Evolutionary conservation across 92 coral and sea anemone species (phyloP).

Genomic region (Porites divaricata): DNA sequence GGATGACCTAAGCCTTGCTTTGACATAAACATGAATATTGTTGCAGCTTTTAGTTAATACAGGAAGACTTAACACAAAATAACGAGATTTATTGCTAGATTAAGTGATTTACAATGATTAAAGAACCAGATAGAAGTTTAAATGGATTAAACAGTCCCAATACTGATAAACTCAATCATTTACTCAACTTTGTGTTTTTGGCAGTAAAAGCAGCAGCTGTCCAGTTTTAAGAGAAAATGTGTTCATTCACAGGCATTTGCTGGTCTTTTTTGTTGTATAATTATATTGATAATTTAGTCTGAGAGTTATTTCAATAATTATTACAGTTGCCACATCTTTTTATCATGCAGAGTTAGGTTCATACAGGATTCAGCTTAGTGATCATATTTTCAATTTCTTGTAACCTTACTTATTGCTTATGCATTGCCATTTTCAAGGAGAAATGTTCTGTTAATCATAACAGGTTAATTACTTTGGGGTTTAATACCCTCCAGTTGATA

Average conservation of each 20-base stretch:
- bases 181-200: background rate
- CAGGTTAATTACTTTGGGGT: too few relatives aligned
- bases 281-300: background rate
- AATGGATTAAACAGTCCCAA: background rate
- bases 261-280: background rate
- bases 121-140: background rate
- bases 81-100: background rate
- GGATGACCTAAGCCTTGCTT: background rate
- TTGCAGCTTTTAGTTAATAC: background rate
- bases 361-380: too few relatives aligned
- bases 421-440: too few relatives aligned
- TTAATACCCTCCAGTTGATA: too few relatives aligned
- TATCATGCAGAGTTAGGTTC: too few relatives aligned
- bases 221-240: too few relatives aligned
- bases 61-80: conserved; percentile 3
- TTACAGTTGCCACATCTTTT: too few relatives aligned
- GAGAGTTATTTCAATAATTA: background rate
- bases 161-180: too few relatives aligned
- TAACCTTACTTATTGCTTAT: too few relatives aligned
- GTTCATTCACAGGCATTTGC: background rate
- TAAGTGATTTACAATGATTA: conserved; percentile 1
- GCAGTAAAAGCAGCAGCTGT: background rate
- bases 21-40: background rate
- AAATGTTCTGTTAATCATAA: too few relatives aligned
- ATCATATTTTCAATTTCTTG: too few relatives aligned